Evolutionary conservation across 2,113 vertebrate species (phyloP).

Genomic region (Gobius niger): DNA sequence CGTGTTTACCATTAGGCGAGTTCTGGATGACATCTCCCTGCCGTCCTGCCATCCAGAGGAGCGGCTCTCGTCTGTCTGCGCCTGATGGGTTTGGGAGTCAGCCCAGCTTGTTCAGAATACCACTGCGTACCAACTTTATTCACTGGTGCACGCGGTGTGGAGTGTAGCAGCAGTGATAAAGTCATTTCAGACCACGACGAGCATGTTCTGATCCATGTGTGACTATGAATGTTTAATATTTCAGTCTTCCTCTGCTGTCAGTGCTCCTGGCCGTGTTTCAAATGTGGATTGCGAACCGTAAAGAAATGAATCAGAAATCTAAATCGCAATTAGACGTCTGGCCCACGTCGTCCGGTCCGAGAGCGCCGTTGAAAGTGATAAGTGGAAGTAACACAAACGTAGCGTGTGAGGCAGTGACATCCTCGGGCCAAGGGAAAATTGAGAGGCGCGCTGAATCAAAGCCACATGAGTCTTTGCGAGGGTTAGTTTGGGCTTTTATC

Average conservation of each 20-base stretch:
- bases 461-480: constrained; percentile 12
- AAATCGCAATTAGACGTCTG: too few relatives aligned
- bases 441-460: constrained; percentile 9
- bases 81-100: constrained; percentile 51
- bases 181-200: too few relatives aligned
- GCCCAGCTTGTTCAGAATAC: constrained; percentile 29
- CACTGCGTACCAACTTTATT: constrained; percentile 18
- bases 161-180: not conserved
- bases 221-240: too few relatives aligned
- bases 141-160: not conserved
- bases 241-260: too few relatives aligned
- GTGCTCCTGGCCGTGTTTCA: too few relatives aligned
- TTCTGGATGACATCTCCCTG: constrained; percentile 55
- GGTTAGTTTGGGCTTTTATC: constrained; percentile 12
- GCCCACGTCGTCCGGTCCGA: too few relatives aligned
- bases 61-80: constrained; percentile 61
- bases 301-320: too few relatives aligned
- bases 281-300: too few relatives aligned
- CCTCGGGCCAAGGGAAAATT: constrained; percentile 9
- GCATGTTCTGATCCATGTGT: too few relatives aligned
- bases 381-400: not conserved
- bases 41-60: constrained; percentile 49
- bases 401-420: constrained; percentile 12
- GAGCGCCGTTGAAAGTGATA: not conserved
- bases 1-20: constrained; percentile 63